A percentile compares a stretch with the other conserved stretches of the same genome.
Conservation (phyloP, 2,113 vertebrate genomes). For the Nerophis lumbriciformis region DNA sequence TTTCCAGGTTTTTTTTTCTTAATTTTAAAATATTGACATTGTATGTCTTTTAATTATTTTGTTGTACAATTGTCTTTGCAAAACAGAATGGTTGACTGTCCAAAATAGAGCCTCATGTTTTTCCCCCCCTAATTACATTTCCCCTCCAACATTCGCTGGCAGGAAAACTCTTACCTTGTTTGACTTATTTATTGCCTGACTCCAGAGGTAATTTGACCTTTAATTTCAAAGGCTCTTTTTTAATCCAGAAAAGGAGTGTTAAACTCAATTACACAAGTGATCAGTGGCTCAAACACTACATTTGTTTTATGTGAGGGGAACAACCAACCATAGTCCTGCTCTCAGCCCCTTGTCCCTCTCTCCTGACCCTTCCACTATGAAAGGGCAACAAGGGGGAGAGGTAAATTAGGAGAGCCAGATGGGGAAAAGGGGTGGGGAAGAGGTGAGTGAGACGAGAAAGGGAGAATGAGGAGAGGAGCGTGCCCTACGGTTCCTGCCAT, state of each 20-base stretch:
- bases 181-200: conserved; percentile 79
- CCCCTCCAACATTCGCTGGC: conserved; percentile 70
- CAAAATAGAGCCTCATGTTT: conserved; percentile 59
- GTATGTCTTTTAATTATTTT: conserved; percentile 24
- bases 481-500: conserved; percentile 62
- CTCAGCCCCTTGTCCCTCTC: conserved; percentile 36
- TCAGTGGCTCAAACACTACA: conserved; percentile 75
- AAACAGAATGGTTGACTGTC: conserved; percentile 43
- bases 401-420: conserved; percentile 43
- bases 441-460: conserved; percentile 47
- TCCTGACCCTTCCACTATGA: conserved; percentile 36
- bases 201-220: conserved; percentile 76
- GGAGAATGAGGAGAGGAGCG: conserved; percentile 36
- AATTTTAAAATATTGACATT: conserved; percentile 12
- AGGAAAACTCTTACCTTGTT: conserved; percentile 73
- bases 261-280: conserved; percentile 75
- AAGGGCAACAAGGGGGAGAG: conserved; percentile 32
- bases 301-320: conserved; percentile 67
- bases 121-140: conserved; percentile 73
- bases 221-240: conserved; percentile 71
- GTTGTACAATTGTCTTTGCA: conserved; percentile 15
- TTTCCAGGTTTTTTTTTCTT: background rate
- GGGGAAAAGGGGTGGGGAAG: conserved; percentile 16
- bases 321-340: conserved; percentile 38
- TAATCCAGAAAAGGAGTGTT: conserved; percentile 72